Percentiles rank a stretch among this genome's conserved stretches.
phyloP scores from a whole-genome alignment of 2,888 invertebrate genomes.

The Dicyrtoma fusca region DNA sequence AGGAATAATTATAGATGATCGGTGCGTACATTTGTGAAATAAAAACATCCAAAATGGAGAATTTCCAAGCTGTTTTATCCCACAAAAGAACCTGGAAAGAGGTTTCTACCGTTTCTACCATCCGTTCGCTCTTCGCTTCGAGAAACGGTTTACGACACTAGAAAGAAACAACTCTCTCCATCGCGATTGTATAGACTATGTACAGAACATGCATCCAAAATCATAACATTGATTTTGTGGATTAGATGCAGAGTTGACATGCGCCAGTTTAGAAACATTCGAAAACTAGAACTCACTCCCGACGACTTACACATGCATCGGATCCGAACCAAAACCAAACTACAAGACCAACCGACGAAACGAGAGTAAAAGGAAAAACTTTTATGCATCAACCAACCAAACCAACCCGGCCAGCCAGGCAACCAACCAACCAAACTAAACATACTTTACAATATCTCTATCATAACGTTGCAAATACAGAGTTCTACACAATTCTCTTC shows the following conservation, averaged over 20 bases:
- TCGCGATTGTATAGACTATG: slow-evolving; percentile 21
- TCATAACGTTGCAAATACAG: not conserved
- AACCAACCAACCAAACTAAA: slow-evolving; percentile 9
- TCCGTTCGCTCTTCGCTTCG: not conserved
- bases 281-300: slow-evolving; percentile 19
- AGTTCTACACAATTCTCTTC: not conserved
- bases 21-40: too few species aligned
- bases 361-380: slow-evolving; percentile 20
- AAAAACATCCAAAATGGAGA: not conserved
- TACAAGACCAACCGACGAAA: slow-evolving; percentile 20
- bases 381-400: slow-evolving; percentile 4
- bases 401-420: not conserved
- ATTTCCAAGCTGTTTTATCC: not conserved
- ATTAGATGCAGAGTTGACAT: slow-evolving; percentile 41
- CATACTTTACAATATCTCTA: slow-evolving; percentile 13
- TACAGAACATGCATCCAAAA: slow-evolving; percentile 41
- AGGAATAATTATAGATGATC: too few species aligned
- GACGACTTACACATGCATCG: slow-evolving; percentile 1
- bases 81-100: too few species aligned
- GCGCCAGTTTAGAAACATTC: slow-evolving; percentile 26
- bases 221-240: slow-evolving; percentile 56
- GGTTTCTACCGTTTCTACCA: slow-evolving; percentile 2
- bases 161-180: slow-evolving; percentile 8
- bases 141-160: slow-evolving; percentile 2
- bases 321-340: slow-evolving; percentile 7